A percentile compares a stretch with the other conserved stretches of the same genome.
Evolutionary conservation across 2,113 vertebrate species (phyloP).

Genomic region (Cyanoderma ruficeps): DNA sequence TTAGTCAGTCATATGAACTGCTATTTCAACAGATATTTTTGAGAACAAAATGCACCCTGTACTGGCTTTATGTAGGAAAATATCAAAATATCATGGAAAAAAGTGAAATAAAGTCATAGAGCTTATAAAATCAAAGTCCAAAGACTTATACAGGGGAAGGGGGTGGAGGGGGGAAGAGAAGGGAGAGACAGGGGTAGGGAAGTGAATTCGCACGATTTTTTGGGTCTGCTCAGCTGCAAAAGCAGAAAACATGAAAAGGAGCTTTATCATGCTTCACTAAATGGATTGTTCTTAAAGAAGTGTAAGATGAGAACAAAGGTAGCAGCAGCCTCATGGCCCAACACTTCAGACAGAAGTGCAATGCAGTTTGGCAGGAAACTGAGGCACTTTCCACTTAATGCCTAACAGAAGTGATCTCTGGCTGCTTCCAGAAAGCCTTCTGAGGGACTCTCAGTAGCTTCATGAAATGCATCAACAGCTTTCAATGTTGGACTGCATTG

Average conservation of each 20-base stretch:
- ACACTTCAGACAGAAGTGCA: neutral
- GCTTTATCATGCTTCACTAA: neutral
- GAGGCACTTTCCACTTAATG: neutral
- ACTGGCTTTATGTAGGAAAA: neutral
- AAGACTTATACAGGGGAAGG: neutral
- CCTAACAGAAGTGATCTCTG: neutral
- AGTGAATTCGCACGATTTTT: neutral
- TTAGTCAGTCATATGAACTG: neutral
- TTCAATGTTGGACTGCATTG: neutral
- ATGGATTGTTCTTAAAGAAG: neutral
- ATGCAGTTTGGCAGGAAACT: neutral
- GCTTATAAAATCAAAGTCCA: neutral
- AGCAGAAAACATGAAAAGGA: neutral
- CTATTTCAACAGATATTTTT: neutral
- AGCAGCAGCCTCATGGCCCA: neutral
- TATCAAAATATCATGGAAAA: neutral
- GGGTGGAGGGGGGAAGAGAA: neutral
- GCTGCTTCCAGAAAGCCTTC: neutral
- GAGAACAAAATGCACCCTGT: neutral
- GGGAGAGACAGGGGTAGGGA: rapidly evolving
- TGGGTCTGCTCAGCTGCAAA: neutral
- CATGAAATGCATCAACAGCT: neutral
- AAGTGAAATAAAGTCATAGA: neutral
- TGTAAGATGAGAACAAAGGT: neutral
- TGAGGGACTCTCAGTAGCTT: neutral